Conservation (phyloP, 2,113 vertebrate genomes). For the Glaucomys volans region DNA sequence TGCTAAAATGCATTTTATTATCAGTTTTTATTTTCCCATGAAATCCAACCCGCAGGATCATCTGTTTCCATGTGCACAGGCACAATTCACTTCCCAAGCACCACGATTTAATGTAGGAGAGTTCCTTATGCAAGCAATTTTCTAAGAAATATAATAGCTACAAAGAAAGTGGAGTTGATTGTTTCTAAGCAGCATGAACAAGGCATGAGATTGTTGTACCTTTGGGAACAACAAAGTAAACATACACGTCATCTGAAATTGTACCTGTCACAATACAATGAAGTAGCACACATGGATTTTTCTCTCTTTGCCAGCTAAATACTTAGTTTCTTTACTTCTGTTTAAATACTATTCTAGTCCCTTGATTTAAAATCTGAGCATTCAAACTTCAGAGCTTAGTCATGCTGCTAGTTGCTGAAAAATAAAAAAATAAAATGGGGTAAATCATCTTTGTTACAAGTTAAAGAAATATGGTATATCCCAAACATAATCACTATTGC, state of each 20-base stretch:
- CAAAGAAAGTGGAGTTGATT: background rate
- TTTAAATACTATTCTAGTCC: slow-evolving; percentile 35
- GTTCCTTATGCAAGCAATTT: slow-evolving; percentile 37
- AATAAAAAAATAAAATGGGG: slow-evolving; percentile 40
- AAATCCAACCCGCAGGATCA: slow-evolving; percentile 6
- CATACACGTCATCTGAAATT: slow-evolving; percentile 35
- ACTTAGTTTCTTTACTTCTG: slow-evolving; percentile 45
- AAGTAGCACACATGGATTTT: background rate
- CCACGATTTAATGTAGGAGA: slow-evolving; percentile 26
- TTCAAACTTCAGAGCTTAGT: slow-evolving; percentile 10
- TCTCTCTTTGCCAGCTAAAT: background rate
- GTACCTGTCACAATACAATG: slow-evolving; percentile 55
- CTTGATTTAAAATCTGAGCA: slow-evolving; percentile 51
- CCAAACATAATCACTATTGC: background rate
- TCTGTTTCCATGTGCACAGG: background rate
- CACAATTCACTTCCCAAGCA: slow-evolving; percentile 27
- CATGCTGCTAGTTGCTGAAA: slow-evolving; percentile 6
- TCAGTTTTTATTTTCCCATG: background rate
- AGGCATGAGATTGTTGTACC: background rate
- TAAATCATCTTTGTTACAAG: background rate
- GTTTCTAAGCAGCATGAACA: slow-evolving; percentile 63
- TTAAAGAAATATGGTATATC: background rate
- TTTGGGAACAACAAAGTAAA: slow-evolving; percentile 65
- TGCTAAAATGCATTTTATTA: slow-evolving; percentile 55
- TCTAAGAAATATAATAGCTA: slow-evolving; percentile 53